Percentiles rank a stretch among this genome's conserved stretches.
phyloP scores from a whole-genome alignment of 2,113 vertebrate species.

The Mohoua ochrocephala region DNA sequence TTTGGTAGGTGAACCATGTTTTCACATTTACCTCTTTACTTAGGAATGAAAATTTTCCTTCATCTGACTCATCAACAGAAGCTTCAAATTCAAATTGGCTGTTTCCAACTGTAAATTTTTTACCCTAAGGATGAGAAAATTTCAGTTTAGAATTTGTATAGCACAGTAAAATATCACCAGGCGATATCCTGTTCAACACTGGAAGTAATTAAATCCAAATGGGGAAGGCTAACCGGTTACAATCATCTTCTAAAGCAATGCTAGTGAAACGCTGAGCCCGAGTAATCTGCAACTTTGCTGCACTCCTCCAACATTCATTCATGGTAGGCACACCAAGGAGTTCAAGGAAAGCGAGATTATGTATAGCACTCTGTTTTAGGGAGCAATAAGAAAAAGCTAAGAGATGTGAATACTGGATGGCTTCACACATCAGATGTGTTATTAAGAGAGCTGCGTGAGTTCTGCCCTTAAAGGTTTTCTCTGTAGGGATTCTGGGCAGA shows the following conservation, averaged over 20 bases:
- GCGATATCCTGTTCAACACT: not conserved
- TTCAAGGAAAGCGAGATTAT: not conserved
- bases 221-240: not conserved
- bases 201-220: not conserved
- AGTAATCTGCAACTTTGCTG: not conserved
- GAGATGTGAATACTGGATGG: not conserved
- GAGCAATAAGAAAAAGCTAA: not conserved
- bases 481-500: not conserved
- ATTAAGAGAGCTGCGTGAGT: not conserved
- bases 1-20: not conserved
- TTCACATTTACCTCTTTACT: constrained; percentile 67
- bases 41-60: constrained; percentile 61
- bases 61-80: constrained; percentile 12
- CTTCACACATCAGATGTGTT: constrained; percentile 7
- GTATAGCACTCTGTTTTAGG: not conserved
- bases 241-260: not conserved
- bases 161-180: not conserved
- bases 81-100: constrained; percentile 59
- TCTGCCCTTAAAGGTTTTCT: not conserved
- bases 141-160: not conserved
- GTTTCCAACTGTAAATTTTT: constrained; percentile 63
- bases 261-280: not conserved
- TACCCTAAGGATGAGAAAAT: constrained; percentile 34
- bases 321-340: not conserved
- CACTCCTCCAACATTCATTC: not conserved